Evolutionary conservation across 2,113 vertebrate genomes (phyloP), one percentile per base, ranked within the genome.

Genomic region (Delphinus delphis): DNA sequence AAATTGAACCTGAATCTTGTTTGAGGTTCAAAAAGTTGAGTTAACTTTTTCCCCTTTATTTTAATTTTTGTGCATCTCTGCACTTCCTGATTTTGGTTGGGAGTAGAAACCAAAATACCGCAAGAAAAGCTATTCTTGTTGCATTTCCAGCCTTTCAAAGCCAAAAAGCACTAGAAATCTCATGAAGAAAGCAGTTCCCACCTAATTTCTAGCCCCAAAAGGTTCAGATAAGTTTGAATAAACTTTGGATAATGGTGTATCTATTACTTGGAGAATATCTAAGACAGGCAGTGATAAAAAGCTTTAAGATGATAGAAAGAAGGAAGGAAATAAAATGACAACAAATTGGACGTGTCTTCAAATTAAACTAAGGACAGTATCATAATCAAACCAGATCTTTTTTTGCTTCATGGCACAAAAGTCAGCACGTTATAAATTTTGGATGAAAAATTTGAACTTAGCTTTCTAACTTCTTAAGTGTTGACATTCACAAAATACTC

Each of bases 101-200:
- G 97, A 98, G 97, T 85, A 67, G 97, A 98, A 99, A 98, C 97
- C 98, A 98, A 98, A 98, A 98, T 97, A 97, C 98, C 97, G 77
- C 98, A 98, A 98, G 98, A 98, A 98, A 99, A 98, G 88, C 96
- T 98, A 97, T 98, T 98, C 98, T 98, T 98, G 98, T 98, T 98
- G 97, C 95, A 97, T 97, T 97, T 97, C 96, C 95, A 97, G 94
- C 65, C 85, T 90, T 97, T 97, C 93, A 96, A 98, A 98, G 96
- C 97, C 97, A 97, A 98, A 76, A 97, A 98, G 97, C 95, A 96
- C 97, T 98, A 96, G 89, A 97, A 98, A 98, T 97, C 97, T 98
- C 97, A 96, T 0, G 94, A 97, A 98, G 97, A 98, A 98, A 97
- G 97, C 96, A 93, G 23, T 98, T 98, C 98, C 96, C 97, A 97